Percentiles rank a stretch among this genome's conserved stretches.
Conservation (phyloP, 2,888 invertebrate genomes). For the Tuberolachnus salignus region DNA sequence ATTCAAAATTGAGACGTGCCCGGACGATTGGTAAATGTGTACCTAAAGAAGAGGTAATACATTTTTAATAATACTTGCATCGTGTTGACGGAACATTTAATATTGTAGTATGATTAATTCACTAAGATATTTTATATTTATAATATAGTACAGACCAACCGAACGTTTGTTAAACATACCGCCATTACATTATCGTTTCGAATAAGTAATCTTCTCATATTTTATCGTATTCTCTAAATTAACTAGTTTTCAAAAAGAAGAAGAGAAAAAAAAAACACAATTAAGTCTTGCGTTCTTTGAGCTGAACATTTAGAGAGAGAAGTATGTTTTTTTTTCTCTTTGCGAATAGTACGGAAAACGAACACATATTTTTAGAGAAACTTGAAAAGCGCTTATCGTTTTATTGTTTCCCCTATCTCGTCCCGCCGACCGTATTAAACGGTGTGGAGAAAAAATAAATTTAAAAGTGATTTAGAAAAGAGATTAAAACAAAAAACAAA, state of each 20-base stretch:
- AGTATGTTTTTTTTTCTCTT: slow-evolving; percentile 9
- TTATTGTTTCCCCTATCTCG: background rate
- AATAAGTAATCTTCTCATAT: background rate
- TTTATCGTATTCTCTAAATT: slow-evolving; percentile 38
- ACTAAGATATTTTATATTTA: too few species aligned
- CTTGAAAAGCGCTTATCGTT: slow-evolving; percentile 13
- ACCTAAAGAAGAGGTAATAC: too few species aligned
- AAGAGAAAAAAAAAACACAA: slow-evolving; percentile 13
- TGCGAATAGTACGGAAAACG: background rate
- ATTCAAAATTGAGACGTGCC: too few species aligned
- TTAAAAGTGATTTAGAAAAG: background rate
- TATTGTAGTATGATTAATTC: too few species aligned
- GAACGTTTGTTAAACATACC: background rate
- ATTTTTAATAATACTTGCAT: too few species aligned
- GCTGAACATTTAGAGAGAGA: slow-evolving; percentile 1
- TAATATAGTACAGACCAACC: too few species aligned
- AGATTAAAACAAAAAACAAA: background rate
- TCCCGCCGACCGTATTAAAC: background rate
- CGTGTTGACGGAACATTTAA: too few species aligned
- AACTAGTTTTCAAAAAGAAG: slow-evolving; percentile 20
- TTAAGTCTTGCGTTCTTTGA: slow-evolving; percentile 21
- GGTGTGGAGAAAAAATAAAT: background rate
- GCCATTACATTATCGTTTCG: slow-evolving; percentile 22
- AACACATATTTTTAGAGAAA: slow-evolving; percentile 26
- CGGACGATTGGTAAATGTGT: too few species aligned